Percentiles rank a stretch among this genome's conserved stretches.
Conservation (phyloP, 2,797 vertebrate genomes). For the Ara ararauna region DNA sequence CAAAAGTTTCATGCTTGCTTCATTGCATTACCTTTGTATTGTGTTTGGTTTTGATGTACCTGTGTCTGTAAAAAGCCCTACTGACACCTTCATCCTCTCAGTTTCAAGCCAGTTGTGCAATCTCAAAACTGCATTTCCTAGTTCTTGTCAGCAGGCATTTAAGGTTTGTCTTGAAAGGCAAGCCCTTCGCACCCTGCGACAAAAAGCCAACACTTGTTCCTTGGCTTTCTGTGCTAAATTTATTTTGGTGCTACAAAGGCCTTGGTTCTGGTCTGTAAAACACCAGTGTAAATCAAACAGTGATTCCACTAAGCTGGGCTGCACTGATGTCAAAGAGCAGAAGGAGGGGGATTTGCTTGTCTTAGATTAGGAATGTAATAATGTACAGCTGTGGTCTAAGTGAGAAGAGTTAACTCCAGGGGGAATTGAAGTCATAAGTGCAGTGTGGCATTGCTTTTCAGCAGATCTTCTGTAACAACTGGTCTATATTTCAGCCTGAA, state of each 20-base stretch:
- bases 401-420: background rate
- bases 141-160: background rate
- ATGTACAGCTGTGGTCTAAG: background rate
- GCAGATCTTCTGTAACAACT: background rate
- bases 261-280: background rate
- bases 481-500: background rate
- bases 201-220: background rate
- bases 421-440: background rate
- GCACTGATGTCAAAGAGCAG: background rate
- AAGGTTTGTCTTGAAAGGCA: background rate
- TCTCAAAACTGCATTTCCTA: background rate
- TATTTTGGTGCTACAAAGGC: background rate
- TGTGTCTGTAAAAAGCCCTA: background rate
- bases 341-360: background rate
- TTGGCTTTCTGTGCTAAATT: background rate
- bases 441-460: background rate
- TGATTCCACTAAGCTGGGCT: background rate
- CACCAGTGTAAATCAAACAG: background rate
- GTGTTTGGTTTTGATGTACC: background rate
- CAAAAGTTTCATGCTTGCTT: background rate
- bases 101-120: background rate
- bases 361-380: background rate
- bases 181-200: accelerated
- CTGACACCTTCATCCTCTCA: background rate
- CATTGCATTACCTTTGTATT: background rate